Evolutionary conservation across 2,797 vertebrate genomes (phyloP).

Genomic region (Leptodactylus fallax): DNA sequence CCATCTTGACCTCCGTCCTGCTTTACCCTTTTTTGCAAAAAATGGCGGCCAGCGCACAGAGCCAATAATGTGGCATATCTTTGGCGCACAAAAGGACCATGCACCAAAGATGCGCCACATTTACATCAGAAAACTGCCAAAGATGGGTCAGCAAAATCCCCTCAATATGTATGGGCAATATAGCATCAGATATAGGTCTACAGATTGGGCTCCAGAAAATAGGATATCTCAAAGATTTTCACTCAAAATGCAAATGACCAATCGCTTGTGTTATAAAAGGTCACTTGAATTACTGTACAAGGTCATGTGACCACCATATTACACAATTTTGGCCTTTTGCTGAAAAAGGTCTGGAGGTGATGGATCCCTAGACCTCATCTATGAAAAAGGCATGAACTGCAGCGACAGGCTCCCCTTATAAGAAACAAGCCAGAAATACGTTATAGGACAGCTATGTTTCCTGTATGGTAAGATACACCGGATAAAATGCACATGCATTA

Average conservation of each 20-base stretch:
- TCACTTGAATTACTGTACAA: neutral
- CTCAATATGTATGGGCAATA: too few relatives aligned
- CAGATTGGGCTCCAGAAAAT: neutral
- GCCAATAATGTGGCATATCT: too few relatives aligned
- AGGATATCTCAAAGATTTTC: neutral
- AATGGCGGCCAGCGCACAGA: too few relatives aligned
- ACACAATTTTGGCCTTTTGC: neutral
- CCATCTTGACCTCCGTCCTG: too few relatives aligned
- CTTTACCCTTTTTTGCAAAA: too few relatives aligned
- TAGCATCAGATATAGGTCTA: too few relatives aligned
- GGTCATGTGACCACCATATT: neutral
- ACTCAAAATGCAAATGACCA: neutral
- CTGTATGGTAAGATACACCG: neutral
- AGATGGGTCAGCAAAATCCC: too few relatives aligned
- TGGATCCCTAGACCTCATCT: neutral
- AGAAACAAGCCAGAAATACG: neutral
- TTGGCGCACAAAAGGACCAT: too few relatives aligned
- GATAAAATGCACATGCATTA: neutral
- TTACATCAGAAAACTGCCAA: too few relatives aligned
- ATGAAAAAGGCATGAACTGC: neutral
- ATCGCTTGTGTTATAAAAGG: neutral
- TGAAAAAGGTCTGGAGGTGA: neutral
- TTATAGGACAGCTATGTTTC: neutral
- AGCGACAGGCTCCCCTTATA: neutral
- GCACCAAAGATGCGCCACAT: too few relatives aligned